These are phyloP conservation scores for Sarcophaga caerulescens DNA, from an alignment of 2,888 invertebrate species.

Conservation along the genomic window DNA sequence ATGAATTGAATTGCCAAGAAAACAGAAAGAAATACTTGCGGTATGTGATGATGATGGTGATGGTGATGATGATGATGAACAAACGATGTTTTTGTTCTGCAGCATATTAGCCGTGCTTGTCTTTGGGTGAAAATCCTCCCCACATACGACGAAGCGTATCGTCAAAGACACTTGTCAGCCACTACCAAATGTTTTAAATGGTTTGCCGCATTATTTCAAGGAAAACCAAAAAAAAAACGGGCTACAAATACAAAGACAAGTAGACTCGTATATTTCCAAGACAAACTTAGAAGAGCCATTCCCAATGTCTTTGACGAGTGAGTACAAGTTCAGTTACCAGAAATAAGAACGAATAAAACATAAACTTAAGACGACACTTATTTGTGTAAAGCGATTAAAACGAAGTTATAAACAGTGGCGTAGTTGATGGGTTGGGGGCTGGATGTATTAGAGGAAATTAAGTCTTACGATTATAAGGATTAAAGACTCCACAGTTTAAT, in stretches of 20 bases:
- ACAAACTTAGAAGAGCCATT: background rate
- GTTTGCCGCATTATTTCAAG: constrained; percentile 57
- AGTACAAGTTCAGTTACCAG: constrained; percentile 10
- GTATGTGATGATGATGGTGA: constrained; percentile 49
- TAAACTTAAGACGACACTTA: constrained; percentile 73
- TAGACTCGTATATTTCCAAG: background rate
- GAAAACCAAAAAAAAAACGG: constrained; percentile 15
- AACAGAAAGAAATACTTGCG: constrained; percentile 56
- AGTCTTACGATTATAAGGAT: too few relatives aligned
- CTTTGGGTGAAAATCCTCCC: constrained; percentile 50
- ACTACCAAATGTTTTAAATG: constrained; percentile 44
- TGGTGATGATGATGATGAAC: constrained; percentile 61
- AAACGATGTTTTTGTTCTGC: constrained; percentile 62
- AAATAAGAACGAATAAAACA: constrained; percentile 30
- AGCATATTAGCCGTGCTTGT: constrained; percentile 53
- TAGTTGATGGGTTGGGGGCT: constrained; percentile 47
- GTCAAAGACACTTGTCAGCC: constrained; percentile 64
- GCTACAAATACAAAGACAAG: constrained; percentile 1
- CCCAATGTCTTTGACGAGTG: background rate
- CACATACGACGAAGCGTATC: background rate
- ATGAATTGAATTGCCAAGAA: constrained; percentile 3
- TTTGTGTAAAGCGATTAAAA: constrained; percentile 59
- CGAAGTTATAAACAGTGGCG: constrained; percentile 16
- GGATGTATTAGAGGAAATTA: too few relatives aligned
- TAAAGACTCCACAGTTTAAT: too few relatives aligned